These are phyloP conservation scores for Brachionus calyciflorus DNA, from an alignment of 1,140 invertebrate species.

Conservation along the genomic window DNA sequence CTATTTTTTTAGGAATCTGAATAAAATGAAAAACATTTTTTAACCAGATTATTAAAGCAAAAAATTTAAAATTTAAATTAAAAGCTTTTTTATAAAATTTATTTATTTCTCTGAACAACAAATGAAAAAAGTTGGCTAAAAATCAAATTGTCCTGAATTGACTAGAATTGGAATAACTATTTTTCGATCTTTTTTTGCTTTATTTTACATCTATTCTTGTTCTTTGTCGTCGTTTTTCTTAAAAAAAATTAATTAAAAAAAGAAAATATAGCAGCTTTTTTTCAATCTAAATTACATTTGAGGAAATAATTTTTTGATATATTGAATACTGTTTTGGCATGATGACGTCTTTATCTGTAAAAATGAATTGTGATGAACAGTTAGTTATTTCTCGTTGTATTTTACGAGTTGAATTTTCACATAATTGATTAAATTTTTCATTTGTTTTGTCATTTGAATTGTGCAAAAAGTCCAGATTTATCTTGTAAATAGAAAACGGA, in stretches of 20 bases:
- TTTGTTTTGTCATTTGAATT: conserved; percentile 11
- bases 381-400: conserved; percentile 33
- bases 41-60: too few relatives aligned
- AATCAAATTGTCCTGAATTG: too few relatives aligned
- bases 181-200: neutral
- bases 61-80: too few relatives aligned
- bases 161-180: neutral
- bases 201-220: neutral
- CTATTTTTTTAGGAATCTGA: too few relatives aligned
- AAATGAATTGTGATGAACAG: conserved; percentile 38
- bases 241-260: neutral
- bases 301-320: conserved; percentile 43
- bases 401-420: conserved; percentile 41
- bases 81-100: too few relatives aligned
- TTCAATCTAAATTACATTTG: conserved; percentile 11
- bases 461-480: conserved; percentile 22
- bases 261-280: neutral
- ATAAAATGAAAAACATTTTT: too few relatives aligned
- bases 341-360: conserved; percentile 12
- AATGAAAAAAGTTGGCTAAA: too few relatives aligned
- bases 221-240: neutral
- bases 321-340: conserved; percentile 43
- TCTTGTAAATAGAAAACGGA: conserved; percentile 29
- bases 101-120: too few relatives aligned
- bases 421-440: conserved; percentile 40